phyloP scores from a whole-genome alignment of 2,797 vertebrate genomes.

The Okamejei kenojei region DNA sequence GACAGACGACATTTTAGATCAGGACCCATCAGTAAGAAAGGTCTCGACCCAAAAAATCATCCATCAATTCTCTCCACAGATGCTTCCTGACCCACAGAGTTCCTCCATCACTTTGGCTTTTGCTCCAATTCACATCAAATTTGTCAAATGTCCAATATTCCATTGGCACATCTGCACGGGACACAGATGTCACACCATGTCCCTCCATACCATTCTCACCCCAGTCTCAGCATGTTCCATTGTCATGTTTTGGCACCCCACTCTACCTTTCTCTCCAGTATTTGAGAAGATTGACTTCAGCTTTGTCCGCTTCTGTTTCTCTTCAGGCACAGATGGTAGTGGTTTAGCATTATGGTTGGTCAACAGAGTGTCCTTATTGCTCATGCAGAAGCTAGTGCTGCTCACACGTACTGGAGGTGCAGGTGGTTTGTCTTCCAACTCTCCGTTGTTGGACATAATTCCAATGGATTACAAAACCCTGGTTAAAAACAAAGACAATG shows the following conservation, averaged over 20 bases:
- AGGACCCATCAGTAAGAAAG: too few species aligned
- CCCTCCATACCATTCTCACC: not conserved
- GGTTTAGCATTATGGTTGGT: slow-evolving; percentile 91
- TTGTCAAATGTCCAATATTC: too few species aligned
- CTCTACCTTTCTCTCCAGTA: slow-evolving; percentile 77
- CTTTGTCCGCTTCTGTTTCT: slow-evolving; percentile 84
- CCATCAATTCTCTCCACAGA: too few species aligned
- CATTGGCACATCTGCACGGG: not conserved
- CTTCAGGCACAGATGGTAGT: slow-evolving; percentile 89
- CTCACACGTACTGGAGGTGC: slow-evolving; percentile 90
- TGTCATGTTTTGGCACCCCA: too few species aligned
- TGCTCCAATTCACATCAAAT: too few species aligned
- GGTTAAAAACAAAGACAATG: not conserved
- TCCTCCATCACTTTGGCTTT: too few species aligned
- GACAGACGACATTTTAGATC: too few species aligned
- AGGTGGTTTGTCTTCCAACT: slow-evolving; percentile 91
- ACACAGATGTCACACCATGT: not conserved
- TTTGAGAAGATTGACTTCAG: slow-evolving; percentile 91
- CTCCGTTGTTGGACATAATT: slow-evolving; percentile 91
- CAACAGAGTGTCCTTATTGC: slow-evolving; percentile 70
- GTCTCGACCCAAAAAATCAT: too few species aligned
- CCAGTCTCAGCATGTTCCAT: not conserved
- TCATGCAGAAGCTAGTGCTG: slow-evolving; percentile 79
- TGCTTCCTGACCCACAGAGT: too few species aligned
- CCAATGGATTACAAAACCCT: slow-evolving; percentile 34